Evolutionary conservation across 2,888 invertebrate species (phyloP).

Genomic region (Zygogramma bicolorata): DNA sequence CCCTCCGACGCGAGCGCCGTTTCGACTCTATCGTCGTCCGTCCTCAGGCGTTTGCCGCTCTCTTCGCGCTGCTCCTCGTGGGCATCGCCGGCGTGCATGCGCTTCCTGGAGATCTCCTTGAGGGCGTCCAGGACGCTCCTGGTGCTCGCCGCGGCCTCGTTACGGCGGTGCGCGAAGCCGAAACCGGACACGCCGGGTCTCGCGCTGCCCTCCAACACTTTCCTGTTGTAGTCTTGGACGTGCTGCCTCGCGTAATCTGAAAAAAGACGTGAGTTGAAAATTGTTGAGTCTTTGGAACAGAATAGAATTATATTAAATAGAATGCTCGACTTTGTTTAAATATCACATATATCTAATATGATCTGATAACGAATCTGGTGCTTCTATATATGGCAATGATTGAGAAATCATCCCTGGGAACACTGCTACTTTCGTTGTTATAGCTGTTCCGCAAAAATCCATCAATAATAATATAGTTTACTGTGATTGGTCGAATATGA

Average conservation of each 20-base stretch:
- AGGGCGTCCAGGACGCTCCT: conserved; percentile 70
- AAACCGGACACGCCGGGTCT: conserved; percentile 31
- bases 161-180: neutral
- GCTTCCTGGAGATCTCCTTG: conserved; percentile 71
- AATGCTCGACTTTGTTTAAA: no score
- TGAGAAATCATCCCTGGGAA: no score
- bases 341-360: no score
- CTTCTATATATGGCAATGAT: no score
- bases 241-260: conserved; percentile 48
- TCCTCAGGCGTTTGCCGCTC: conserved; percentile 54
- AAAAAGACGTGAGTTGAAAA: conserved; percentile 32
- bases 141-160: conserved; percentile 53
- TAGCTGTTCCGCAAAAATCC: no score
- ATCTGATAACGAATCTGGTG: no score
- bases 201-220: conserved; percentile 52
- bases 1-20: conserved; percentile 41
- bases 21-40: conserved; percentile 43
- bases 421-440: no score
- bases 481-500: no score
- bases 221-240: conserved; percentile 51
- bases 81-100: conserved; percentile 68
- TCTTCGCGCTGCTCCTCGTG: conserved; percentile 52
- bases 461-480: no score
- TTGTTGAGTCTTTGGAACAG: no score
- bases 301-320: no score